Base-by-base conservation (phyloP, 2,113 vertebrate species). In the Probosciger aterrimus region DNA sequence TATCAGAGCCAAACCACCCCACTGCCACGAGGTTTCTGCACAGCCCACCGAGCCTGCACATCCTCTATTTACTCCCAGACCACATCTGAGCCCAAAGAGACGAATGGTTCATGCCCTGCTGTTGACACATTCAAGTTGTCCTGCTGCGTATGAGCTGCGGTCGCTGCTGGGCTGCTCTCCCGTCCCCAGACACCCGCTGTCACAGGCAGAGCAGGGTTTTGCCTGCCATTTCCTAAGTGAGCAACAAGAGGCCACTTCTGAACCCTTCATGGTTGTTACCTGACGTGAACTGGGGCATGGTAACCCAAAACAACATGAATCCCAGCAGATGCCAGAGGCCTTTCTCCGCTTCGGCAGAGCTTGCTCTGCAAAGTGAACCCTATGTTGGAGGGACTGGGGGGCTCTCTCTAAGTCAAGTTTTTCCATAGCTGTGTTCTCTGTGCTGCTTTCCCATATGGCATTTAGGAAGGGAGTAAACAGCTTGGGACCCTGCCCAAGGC, bases 21-120 rank as follows among this genome's bases (percentile, higher is more conserved):
- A 1, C 11, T 46, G 13, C 43, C 4, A 0, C 2, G 9, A 24
- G 27, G 18, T 9, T 39, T 43, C 24, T 43, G 37, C 53, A 13
- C 1, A 2, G 33, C 15, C 30, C 0, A 10, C 10, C 0, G 3
- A 59, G 24, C 20, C 47, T 2, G 1, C 78, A 10, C 9, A 0
- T 41, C 43, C 39, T 60, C 25, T 37, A 2, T 65, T 81, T 77
- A 37, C 14, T 57, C 55, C 37, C 2, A 3, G 50, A 31, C 33
- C 55, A 16, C 71, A 31, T 62, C 49, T 39, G 50, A 89, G 33
- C 5, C 33, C 1, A 0, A 31, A 50, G 74, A 22, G 25, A 24
- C 0, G 41, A 41, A 41, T 41, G 46, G 73, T 77, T 81, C 2
- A 0, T 64, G 64, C 10, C 33, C 73, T 80, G 47, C 47, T 92